A percentile compares a stretch with the other conserved stretches of the same genome.
Evolutionary conservation across 2,888 invertebrate species (phyloP).

Genomic region (Sarcophaga caerulescens): DNA sequence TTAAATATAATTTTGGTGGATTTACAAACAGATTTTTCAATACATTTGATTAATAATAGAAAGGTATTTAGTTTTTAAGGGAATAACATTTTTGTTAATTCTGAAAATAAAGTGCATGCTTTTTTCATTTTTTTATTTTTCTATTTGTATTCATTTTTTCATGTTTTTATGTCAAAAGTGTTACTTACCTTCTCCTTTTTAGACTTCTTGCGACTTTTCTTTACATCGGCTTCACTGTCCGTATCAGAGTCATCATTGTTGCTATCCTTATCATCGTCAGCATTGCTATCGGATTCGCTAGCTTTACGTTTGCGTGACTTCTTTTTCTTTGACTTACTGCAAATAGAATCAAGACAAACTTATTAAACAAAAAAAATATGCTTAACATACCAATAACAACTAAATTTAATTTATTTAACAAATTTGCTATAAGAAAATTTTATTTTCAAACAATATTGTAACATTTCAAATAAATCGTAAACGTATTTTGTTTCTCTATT

Average conservation of each 20-base stretch:
- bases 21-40: slow-evolving; percentile 38
- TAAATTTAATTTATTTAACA: background rate
- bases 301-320: slow-evolving; percentile 83
- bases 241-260: slow-evolving; percentile 73
- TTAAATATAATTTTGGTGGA: slow-evolving; percentile 33
- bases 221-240: slow-evolving; percentile 80
- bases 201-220: slow-evolving; percentile 78
- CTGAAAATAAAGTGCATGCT: slow-evolving; percentile 44
- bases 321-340: slow-evolving; percentile 82
- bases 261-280: slow-evolving; percentile 80
- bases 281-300: slow-evolving; percentile 81
- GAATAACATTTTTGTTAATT: background rate
- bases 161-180: slow-evolving; percentile 6
- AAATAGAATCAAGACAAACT: slow-evolving; percentile 71
- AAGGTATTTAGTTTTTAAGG: too few species aligned
- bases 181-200: slow-evolving; percentile 80
- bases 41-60: slow-evolving; percentile 10
- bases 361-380: slow-evolving; percentile 40
- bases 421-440: background rate
- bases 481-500: too few species aligned
- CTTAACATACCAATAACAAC: background rate
- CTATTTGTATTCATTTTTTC: slow-evolving; percentile 27
- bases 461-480: too few species aligned
- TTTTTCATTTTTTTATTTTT: background rate
- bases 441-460: too few species aligned